Evolutionary conservation across 2,888 invertebrate species (phyloP).

Genomic region (Nycteola revayana): DNA sequence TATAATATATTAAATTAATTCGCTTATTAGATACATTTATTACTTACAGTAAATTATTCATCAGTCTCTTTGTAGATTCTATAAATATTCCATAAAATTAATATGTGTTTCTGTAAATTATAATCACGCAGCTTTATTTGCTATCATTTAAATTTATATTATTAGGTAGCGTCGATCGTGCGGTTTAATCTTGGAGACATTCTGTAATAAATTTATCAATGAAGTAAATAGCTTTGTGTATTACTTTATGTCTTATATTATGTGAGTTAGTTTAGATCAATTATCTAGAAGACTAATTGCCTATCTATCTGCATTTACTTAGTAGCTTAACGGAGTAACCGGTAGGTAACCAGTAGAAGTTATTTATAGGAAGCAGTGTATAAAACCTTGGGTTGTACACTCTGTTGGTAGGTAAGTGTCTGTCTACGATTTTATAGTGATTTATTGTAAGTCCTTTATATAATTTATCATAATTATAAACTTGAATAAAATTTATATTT

Average conservation of each 20-base stretch:
- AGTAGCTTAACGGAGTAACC: constrained; percentile 19
- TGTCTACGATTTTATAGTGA: constrained; percentile 45
- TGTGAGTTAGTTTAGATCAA: constrained; percentile 44
- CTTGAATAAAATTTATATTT: constrained; percentile 16
- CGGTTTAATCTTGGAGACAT: too few species aligned
- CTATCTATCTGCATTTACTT: constrained; percentile 51
- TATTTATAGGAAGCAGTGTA: constrained; percentile 54
- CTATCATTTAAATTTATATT: too few species aligned
- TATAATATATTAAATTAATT: too few species aligned
- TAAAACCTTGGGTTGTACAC: constrained; percentile 52
- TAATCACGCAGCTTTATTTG: too few species aligned
- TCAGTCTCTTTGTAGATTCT: too few species aligned
- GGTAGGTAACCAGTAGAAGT: constrained; percentile 35
- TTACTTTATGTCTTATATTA: constrained; percentile 33
- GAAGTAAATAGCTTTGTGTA: constrained; percentile 30
- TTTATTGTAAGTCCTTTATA: constrained; percentile 42
- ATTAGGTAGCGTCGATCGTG: too few species aligned
- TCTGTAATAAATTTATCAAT: too few species aligned
- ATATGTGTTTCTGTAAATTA: too few species aligned
- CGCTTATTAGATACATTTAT: too few species aligned
- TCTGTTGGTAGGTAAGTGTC: constrained; percentile 22
- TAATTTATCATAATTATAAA: constrained; percentile 49
- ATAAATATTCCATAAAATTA: too few species aligned
- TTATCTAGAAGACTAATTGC: constrained; percentile 62
- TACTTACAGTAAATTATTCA: too few species aligned